These are phyloP conservation scores for Ophioninae sp. DNA, from an alignment of 2,888 invertebrate species.

Conservation along the genomic window DNA sequence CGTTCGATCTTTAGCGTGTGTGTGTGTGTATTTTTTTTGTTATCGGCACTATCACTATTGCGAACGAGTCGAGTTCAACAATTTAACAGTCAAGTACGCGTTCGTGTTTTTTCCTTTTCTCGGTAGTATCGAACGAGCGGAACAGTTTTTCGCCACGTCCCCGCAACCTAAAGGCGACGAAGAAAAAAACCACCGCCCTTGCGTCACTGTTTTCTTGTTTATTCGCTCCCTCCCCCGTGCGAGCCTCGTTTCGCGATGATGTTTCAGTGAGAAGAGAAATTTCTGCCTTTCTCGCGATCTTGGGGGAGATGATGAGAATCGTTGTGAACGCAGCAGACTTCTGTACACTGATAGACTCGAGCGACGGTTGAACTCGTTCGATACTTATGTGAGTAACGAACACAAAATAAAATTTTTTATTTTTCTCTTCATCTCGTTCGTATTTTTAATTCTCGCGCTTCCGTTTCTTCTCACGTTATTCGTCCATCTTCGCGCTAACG, in stretches of 20 bases:
- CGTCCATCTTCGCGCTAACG: not conserved
- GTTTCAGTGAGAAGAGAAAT: conserved; percentile 17
- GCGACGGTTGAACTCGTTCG: conserved; percentile 33
- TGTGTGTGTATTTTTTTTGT: not conserved
- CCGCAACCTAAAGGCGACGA: not conserved
- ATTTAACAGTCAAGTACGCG: not conserved
- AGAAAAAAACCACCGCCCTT: conserved; percentile 34
- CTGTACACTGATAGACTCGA: conserved; percentile 33
- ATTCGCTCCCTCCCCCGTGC: not conserved
- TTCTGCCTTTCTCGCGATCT: not conserved
- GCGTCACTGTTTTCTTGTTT: not conserved
- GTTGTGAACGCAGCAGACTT: conserved; percentile 4
- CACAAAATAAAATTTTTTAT: not conserved
- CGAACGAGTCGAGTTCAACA: not conserved
- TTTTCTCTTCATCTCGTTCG: not conserved
- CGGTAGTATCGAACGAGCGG: not conserved
- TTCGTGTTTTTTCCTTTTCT: conserved; percentile 1
- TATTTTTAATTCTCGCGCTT: not conserved
- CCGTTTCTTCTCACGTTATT: not conserved
- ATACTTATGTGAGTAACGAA: conserved; percentile 27
- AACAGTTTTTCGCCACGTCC: conserved; percentile 34
- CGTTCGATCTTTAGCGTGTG: not conserved
- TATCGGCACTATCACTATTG: not conserved
- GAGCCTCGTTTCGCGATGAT: not conserved
- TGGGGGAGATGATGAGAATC: conserved; percentile 41